Evolutionary conservation across 2,797 vertebrate species (phyloP).

Genomic region (Mormyrops boulengeri): DNA sequence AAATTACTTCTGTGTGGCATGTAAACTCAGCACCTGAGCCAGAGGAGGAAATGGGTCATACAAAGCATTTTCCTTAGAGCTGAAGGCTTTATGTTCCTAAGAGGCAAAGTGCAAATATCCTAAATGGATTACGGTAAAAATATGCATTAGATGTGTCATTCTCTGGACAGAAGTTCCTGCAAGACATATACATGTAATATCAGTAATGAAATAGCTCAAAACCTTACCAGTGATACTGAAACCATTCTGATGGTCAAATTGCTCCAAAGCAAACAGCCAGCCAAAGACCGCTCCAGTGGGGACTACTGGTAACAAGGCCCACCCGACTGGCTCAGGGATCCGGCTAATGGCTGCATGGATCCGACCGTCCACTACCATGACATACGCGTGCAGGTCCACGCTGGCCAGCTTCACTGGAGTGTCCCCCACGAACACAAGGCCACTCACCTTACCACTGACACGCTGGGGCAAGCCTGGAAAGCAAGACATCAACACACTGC

Average conservation of each 20-base stretch:
- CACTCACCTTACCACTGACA: slow-evolving; percentile 87
- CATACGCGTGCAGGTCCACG: slow-evolving; percentile 83
- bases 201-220: neutral
- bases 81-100: neutral
- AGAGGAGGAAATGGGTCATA: neutral
- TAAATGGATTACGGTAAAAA: neutral
- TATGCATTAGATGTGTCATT: neutral
- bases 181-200: slow-evolving; percentile 14
- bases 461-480: slow-evolving; percentile 80
- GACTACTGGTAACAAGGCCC: slow-evolving; percentile 76
- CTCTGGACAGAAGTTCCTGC: neutral
- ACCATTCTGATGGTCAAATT: slow-evolving; percentile 77
- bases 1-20: slow-evolving; percentile 71
- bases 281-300: slow-evolving; percentile 83
- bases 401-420: slow-evolving; percentile 60
- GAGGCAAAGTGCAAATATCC: neutral
- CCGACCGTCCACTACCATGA: slow-evolving; percentile 84
- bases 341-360: slow-evolving; percentile 86
- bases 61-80: neutral
- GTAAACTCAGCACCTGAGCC: slow-evolving; percentile 79
- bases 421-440: slow-evolving; percentile 68
- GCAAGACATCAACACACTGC: neutral
- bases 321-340: slow-evolving; percentile 74
- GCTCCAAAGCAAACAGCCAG: slow-evolving; percentile 90
- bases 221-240: slow-evolving; percentile 79